Percentiles rank a stretch among this genome's conserved stretches.
phyloP scores from a whole-genome alignment of 2,888 invertebrate genomes.

The Campopleginae sp. region DNA sequence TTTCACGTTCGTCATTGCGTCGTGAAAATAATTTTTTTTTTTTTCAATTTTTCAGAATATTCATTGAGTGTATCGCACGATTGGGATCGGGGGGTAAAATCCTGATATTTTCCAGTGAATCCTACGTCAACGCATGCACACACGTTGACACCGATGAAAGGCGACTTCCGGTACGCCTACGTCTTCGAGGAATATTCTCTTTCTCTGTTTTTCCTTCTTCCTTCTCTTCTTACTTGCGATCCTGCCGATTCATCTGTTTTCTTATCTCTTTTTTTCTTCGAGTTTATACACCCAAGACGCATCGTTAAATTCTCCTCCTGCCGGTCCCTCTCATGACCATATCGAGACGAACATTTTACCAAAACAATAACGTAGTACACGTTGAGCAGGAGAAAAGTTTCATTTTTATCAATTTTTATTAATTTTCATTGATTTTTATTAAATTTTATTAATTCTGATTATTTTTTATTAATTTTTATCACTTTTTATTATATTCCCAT shows the following conservation, averaged over 20 bases:
- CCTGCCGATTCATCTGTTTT: conserved; percentile 56
- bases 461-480: too few relatives aligned
- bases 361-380: neutral
- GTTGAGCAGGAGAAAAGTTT: too few relatives aligned
- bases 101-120: conserved; percentile 4
- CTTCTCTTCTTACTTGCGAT: conserved; percentile 42
- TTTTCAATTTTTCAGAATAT: neutral
- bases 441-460: too few relatives aligned
- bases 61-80: neutral
- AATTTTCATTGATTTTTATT: too few relatives aligned
- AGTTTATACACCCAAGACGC: conserved; percentile 61
- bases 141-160: conserved; percentile 66
- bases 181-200: conserved; percentile 45
- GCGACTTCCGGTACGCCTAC: conserved; percentile 78
- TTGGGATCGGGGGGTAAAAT: conserved; percentile 22
- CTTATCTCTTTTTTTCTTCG: conserved; percentile 58
- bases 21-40: neutral
- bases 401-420: too few relatives aligned
- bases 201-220: conserved; percentile 27
- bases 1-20: neutral
- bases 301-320: conserved; percentile 62
- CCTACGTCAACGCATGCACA: conserved; percentile 13
- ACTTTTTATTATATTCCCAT: too few relatives aligned
- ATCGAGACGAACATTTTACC: conserved; percentile 48
- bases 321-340: conserved; percentile 36